Base-by-base conservation (phyloP, 2,797 vertebrate species). In the Acropternis orthonyx region DNA sequence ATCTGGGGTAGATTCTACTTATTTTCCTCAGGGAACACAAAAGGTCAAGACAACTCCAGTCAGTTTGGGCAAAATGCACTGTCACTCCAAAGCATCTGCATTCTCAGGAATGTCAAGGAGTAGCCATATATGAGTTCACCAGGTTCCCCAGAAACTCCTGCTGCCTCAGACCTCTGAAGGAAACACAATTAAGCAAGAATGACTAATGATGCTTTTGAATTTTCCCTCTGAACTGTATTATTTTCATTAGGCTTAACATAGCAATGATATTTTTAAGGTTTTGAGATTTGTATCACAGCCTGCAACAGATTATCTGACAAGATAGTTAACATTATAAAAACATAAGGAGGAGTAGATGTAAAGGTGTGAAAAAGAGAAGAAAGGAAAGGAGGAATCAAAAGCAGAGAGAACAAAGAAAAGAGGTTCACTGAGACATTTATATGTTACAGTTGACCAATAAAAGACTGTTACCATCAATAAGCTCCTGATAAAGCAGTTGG, bases 381-480 rank as follows among this genome's bases (percentile, higher is more conserved):
- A 79, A 83, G 36, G 39, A 52, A 75, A 54, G 28, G 21, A 85
- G 77, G 41, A 85, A 48, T 76, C 34, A 55, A 76, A 88, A 82
- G 55, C 49, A 79, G 37, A 46, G 39, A 76, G 84, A 93, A 94
- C 43, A 95, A 92, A 94, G 41, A 54, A 34, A 80, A 69, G n/a
- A 78, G 26, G 89, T 44, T 88, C 66, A 55, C 65, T 0, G 12
- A 84, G 43, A n/a, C 6, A 5, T 75, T 68, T 52, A 4, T 21
- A 30, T 41, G 48, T 54, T 46, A 46, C 10, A 62, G 62, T n/a
- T 8, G 2, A 84, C 61, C 43, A 73, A 72, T 85, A 75, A 86
- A 81, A 49, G 21, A n/a, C 21, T 8, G 18, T 68, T 68, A 58
- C 14, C 16, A 51, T 71, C 44, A 67, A 55, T 26, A 71, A 85